These are phyloP conservation scores for Amphipoea lucens DNA, from an alignment of 2,888 invertebrate species.

Conservation along the genomic window DNA sequence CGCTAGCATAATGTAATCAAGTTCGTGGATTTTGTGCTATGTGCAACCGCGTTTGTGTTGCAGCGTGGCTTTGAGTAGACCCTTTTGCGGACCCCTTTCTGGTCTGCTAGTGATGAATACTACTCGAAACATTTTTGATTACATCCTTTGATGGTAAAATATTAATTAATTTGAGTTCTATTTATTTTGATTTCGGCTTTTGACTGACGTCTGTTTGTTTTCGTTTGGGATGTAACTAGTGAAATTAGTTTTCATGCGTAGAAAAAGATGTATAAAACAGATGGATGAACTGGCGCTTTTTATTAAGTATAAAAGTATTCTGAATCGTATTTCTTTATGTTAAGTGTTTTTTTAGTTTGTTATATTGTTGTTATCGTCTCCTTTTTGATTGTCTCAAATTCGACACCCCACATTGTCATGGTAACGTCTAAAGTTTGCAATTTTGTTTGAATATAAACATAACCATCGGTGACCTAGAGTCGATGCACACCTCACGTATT, in stretches of 20 bases:
- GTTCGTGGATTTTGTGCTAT: background rate
- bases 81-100: background rate
- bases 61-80: background rate
- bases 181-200: background rate
- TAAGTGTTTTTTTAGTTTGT: background rate
- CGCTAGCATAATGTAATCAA: background rate
- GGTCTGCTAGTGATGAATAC: background rate
- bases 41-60: background rate
- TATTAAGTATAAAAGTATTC: background rate
- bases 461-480: no score
- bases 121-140: conserved; percentile 6
- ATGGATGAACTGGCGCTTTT: background rate
- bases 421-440: background rate
- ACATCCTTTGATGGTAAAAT: conserved; percentile 1
- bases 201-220: background rate
- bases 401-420: background rate
- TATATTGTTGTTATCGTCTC: background rate
- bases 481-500: background rate
- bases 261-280: background rate
- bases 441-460: background rate
- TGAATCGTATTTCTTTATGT: background rate
- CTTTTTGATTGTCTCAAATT: no score
- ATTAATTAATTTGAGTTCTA: background rate
- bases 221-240: background rate
- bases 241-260: background rate